These are phyloP conservation scores for Agrypnia vestita DNA, from an alignment of 1,140 invertebrate genomes.

Conservation along the genomic window DNA sequence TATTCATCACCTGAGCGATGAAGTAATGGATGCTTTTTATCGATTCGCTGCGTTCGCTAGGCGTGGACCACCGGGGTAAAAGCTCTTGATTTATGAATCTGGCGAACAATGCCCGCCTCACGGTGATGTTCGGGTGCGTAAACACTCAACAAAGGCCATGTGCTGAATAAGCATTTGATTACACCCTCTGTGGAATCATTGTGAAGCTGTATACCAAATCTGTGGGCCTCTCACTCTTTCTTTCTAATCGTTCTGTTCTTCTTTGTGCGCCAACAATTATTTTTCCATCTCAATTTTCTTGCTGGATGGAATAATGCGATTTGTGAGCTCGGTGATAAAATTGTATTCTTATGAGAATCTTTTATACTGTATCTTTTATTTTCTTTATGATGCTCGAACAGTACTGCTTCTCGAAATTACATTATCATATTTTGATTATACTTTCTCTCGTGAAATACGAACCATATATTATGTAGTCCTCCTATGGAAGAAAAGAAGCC, in stretches of 20 bases:
- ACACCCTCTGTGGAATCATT: not conserved
- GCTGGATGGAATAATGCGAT: not conserved
- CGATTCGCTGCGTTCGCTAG: slow-evolving; percentile 20
- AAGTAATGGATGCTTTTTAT: slow-evolving; percentile 32
- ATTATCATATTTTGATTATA: too few species aligned
- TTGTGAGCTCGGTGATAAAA: not conserved
- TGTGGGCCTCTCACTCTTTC: not conserved
- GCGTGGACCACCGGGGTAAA: slow-evolving; percentile 14
- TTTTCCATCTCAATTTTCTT: slow-evolving; percentile 13
- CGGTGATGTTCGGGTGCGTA: slow-evolving; percentile 18
- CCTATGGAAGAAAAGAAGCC: too few species aligned
- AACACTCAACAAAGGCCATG: slow-evolving; percentile 15
- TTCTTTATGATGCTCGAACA: too few species aligned
- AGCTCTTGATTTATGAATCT: slow-evolving; percentile 27
- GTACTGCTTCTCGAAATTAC: too few species aligned
- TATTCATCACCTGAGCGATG: slow-evolving; percentile 25
- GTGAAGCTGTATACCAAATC: slow-evolving; percentile 11
- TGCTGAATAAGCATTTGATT: slow-evolving; percentile 29
- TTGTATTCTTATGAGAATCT: slow-evolving; percentile 1
- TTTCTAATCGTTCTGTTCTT: slow-evolving; percentile 20
- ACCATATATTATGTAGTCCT: too few species aligned
- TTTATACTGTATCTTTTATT: too few species aligned
- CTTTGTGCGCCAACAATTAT: not conserved
- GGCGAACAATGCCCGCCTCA: slow-evolving; percentile 6
- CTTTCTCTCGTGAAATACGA: too few species aligned